These are phyloP conservation scores for Spea multiplicata DNA, from an alignment of 2,113 vertebrate species.

Conservation along the genomic window DNA sequence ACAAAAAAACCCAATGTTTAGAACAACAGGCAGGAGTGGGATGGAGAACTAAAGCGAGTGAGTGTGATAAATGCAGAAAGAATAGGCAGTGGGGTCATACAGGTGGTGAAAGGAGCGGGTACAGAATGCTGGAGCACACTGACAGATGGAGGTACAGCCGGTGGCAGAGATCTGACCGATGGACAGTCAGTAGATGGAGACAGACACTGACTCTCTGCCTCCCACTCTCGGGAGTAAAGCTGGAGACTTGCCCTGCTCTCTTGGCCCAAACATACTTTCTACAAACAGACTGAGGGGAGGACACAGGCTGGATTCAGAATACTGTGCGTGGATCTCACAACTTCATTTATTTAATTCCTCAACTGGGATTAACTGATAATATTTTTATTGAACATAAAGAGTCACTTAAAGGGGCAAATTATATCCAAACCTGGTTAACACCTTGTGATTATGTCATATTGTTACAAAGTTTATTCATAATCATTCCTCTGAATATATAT, in stretches of 20 bases:
- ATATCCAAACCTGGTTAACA: too few relatives aligned
- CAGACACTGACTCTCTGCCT: conserved; percentile 1
- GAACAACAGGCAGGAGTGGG: background rate
- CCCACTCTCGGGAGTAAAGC: conserved; percentile 26
- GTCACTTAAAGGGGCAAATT: too few relatives aligned
- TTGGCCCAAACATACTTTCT: conserved; percentile 49
- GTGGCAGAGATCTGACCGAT: background rate
- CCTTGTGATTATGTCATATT: too few relatives aligned
- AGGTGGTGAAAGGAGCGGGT: background rate
- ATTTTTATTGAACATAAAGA: too few relatives aligned
- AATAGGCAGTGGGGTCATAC: background rate
- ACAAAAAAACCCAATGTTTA: background rate
- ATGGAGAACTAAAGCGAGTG: background rate
- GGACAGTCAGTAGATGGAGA: conserved; percentile 4
- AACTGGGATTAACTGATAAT: too few relatives aligned
- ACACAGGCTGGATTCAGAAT: background rate
- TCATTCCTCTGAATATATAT: too few relatives aligned
- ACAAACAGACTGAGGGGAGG: conserved; percentile 1
- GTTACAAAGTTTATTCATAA: too few relatives aligned
- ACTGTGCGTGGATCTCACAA: background rate
- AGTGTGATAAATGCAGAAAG: background rate
- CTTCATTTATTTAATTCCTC: too few relatives aligned
- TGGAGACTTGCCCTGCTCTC: conserved; percentile 56
- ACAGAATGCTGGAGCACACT: background rate
- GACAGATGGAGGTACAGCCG: background rate